Base-by-base conservation (phyloP, 2,113 vertebrate species). In the Probosciger aterrimus region DNA sequence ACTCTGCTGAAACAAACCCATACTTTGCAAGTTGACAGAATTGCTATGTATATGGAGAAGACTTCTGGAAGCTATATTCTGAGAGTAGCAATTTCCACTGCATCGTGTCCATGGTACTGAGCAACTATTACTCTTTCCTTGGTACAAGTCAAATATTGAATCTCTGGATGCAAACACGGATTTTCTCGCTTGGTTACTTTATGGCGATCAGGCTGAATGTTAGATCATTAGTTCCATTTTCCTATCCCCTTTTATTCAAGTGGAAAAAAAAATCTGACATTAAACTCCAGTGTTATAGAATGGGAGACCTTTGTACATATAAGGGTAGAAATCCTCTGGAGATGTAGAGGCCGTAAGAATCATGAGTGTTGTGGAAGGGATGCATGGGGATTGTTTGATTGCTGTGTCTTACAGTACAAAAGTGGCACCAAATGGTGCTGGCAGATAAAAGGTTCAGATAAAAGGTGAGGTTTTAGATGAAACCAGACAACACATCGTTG, bases 401-500 rank as follows among this genome's bases (percentile, higher is more conserved):
- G 55, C 33, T 39, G 11, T 37, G 15, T 35, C 53, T 69, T 39
- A 49, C 60, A 35, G 46, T 30, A 31, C n/a, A 37, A 60, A 75
- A 64, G 52, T 9, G 5, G 52, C 47, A 73, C 37, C 39, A 55
- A 47, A 35, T 3, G 7, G 41, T 28, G 23, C 18, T 74, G 77
- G 80, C 53, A 81, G 59, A 39, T 9, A 9, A n/a, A 60, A 73
- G 44, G 49, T 55, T 86, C 44, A 69, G 80, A 73, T 65, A 11
- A 74, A 57, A 81, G 14, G 10, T 37, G 30, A 65, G 20, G 35
- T 76, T 91, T 86, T 41, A 59, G 50, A 30, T 43, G 44, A 93
- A 91, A 82, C 52, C 65, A 82, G 65, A 33, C 18, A 25, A 31
- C 0, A 0, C 2, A 1, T 27, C 0, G 0, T 80, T 73, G 18